Percentiles rank a stretch among this genome's conserved stretches.
Evolutionary conservation across 2,797 vertebrate genomes (phyloP).

Genomic region (Falco naumanni): DNA sequence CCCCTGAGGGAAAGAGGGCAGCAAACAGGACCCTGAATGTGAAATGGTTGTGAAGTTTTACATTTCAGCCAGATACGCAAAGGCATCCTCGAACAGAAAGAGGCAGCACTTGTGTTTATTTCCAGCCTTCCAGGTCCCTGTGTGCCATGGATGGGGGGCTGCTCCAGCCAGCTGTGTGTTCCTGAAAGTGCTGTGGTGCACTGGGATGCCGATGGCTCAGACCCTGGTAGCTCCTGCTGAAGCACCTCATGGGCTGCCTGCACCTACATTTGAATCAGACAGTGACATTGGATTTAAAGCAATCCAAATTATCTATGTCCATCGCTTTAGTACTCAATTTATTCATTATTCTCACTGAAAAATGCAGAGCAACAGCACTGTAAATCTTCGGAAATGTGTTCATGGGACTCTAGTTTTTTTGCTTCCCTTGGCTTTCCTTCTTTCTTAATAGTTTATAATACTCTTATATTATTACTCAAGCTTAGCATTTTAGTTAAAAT

Average conservation of each 20-base stretch:
- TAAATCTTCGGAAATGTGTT: constrained; percentile 40
- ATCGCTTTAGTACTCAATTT: background rate
- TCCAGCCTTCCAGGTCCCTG: background rate
- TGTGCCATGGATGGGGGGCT: rapidly evolving
- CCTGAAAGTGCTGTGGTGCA: background rate
- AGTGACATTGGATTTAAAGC: background rate
- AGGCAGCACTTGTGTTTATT: background rate
- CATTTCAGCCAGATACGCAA: background rate
- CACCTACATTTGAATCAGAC: background rate
- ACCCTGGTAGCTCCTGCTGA: background rate
- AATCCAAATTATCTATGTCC: background rate
- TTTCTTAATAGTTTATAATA: constrained; percentile 31
- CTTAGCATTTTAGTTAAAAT: constrained; percentile 31
- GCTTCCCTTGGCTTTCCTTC: constrained; percentile 42
- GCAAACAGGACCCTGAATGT: background rate
- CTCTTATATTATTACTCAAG: constrained; percentile 33
- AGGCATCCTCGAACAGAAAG: background rate
- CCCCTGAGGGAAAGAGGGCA: background rate
- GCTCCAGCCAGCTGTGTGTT: background rate
- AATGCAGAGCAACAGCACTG: background rate
- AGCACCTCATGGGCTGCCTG: background rate
- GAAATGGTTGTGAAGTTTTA: background rate
- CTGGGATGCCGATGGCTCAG: background rate
- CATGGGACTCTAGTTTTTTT: background rate
- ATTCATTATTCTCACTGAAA: constrained; percentile 27